Base-by-base conservation (phyloP, 2,888 invertebrate genomes). In the Stomorhina lunata region DNA sequence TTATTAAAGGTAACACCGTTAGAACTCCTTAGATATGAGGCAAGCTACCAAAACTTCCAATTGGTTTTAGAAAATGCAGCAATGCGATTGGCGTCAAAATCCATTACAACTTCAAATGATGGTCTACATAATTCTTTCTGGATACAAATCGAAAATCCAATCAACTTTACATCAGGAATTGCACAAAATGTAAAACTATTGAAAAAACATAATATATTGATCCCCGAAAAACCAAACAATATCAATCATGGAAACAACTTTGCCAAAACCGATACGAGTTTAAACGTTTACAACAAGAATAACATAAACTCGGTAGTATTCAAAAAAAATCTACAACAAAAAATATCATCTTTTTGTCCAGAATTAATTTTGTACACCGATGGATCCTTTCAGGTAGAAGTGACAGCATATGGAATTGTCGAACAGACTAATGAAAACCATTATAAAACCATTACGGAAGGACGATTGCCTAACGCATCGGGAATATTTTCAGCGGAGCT, bases 1-100 rank as follows among this genome's bases (percentile, higher is more conserved):
- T 15, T 76, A 12, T 17, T 76, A 10, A 34, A 20, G 4, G 48
- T 61, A 53, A 68, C 77, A 1, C 69, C 76, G 5, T 22, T 76
- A 10, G 45, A 59, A 4, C 22, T 34, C 1, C 27, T 53, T 0
- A 68, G 59, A 37, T 9, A 37, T n/a, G 45, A 59, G 17, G 12
- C 15, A 1, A n/a, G 45, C n/a, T 27, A 29, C 1, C 12, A 15
- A n/a, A 45, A 63, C 4, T 63, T 63, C 17, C 2, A 9, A 15
- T 2, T 3, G 2, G 2, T 63, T 6, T 27, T 63, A 6, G 27
- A 63, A 29, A 45, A 17, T 17, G 45, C 29, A 3, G 25, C 63
- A 4, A 15, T 45, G 2, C 45, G 45, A 25, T 10, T 50, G 25
- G 45, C 63, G 4, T 43, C 63, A 0, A 63, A 17, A 45, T 25